Base-by-base conservation (phyloP, 2,888 invertebrate genomes). In the Ichneumon xanthorius region DNA sequence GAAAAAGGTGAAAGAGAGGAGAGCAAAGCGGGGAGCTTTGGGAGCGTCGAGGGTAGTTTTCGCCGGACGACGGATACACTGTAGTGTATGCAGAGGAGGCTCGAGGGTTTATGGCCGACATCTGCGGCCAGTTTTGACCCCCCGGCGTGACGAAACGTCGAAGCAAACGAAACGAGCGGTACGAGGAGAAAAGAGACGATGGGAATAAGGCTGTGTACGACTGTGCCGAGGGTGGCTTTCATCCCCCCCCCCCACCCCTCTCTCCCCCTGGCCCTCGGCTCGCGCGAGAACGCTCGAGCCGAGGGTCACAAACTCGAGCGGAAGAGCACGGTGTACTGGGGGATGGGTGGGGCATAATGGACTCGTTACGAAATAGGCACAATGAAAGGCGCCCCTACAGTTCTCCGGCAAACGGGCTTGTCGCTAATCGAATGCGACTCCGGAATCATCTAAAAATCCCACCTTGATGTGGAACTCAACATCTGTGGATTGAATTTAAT, bases 81-180 rank as follows among this genome's bases (percentile, higher is more conserved):
- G 79, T 76, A 61, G 76, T 76, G 79, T 84, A 85, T 84, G 87
- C 82, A 85, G 88, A 78, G 83, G 85, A 80, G 87, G 88, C 82
- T 88, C 87, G 78, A 78, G 90, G 90, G 89, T 93, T 92, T 92
- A 92, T 89, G 90, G 90, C 88, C 90, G 92, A 92, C 93, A 93
- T 93, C 93, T 93, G 93, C 92, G 93, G 93, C 90, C 92, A 92
- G 92, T 92, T 92, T 92, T 91, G 91, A 92, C 93, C 92, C 92
- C 93, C 92, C 83, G 89, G 92, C 90, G 92, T 92, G 92, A 93
- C 93, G 92, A 92, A 92, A 93, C 90, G 89, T 87, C 90, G 90
- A 91, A 90, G 86, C 76, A 72, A 80, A 81, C 84, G 68, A 80
- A 83, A 84, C 88, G 88, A 89, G 89, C 26, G 87, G 86, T 89